phyloP scores from a whole-genome alignment of 2,888 invertebrate genomes.

The Meandrusa payeni region DNA sequence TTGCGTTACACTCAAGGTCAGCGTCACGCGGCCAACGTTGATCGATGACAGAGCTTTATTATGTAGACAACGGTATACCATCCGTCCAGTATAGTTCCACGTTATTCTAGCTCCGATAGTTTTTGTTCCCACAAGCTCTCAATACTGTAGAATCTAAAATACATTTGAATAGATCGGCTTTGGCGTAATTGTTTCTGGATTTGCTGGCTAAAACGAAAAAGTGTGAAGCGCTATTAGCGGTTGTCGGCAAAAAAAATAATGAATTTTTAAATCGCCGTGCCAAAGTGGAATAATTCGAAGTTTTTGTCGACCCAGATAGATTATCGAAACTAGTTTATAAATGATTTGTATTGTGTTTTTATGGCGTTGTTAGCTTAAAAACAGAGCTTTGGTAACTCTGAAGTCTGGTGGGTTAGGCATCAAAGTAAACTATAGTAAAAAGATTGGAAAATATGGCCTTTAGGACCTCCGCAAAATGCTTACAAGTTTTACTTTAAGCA shows the following conservation, averaged over 20 bases:
- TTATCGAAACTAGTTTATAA: constrained; percentile 19
- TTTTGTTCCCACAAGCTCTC: constrained; percentile 9
- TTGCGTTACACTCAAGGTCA: constrained; percentile 33
- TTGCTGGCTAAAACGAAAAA: constrained; percentile 7
- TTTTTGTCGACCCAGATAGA: constrained; percentile 19
- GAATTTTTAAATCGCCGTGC: constrained; percentile 19
- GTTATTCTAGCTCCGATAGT: constrained; percentile 1
- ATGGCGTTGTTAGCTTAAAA: too few species aligned
- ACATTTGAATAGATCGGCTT: constrained; percentile 21
- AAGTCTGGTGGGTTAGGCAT: too few species aligned
- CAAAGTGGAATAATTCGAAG: constrained; percentile 5
- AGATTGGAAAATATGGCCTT: too few species aligned
- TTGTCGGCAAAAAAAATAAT: constrained; percentile 13
- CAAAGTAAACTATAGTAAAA: too few species aligned
- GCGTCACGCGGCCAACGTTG: constrained; percentile 43
- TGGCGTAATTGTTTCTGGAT: constrained; percentile 19
- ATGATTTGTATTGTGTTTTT: constrained; percentile 8
- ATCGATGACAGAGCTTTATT: constrained; percentile 47
- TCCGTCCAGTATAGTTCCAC: background rate
- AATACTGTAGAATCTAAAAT: constrained; percentile 7
- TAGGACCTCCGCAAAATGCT: too few species aligned
- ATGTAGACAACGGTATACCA: constrained; percentile 25
- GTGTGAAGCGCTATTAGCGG: background rate
- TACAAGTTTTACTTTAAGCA: too few species aligned
- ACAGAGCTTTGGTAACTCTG: too few species aligned